These are phyloP conservation scores for Pipistrellus nathusii DNA, from an alignment of 2,797 vertebrate genomes.

Conservation along the genomic window DNA sequence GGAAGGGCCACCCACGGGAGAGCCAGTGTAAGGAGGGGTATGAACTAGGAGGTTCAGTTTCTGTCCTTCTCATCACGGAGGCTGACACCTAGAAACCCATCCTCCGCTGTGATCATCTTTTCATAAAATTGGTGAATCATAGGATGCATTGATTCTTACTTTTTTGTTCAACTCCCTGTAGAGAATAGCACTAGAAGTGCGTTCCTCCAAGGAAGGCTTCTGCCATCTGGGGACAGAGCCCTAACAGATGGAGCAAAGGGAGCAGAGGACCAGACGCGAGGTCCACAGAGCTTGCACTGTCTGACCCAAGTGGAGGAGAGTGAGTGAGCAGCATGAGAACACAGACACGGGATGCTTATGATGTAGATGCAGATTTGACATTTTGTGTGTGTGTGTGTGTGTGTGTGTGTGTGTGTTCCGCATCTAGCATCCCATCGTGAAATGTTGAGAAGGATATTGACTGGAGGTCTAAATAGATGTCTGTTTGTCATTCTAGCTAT, in stretches of 20 bases:
- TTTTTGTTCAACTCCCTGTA: not conserved
- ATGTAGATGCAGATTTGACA: constrained; percentile 66
- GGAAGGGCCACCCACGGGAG: not conserved
- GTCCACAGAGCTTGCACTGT: constrained; percentile 32
- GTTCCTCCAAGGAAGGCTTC: not conserved
- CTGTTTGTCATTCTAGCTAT: not conserved
- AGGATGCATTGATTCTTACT: not conserved
- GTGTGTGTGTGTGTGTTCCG: not conserved
- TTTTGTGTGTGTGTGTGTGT: not conserved
- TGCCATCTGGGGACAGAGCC: not conserved
- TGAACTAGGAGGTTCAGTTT: not conserved
- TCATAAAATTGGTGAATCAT: not conserved
- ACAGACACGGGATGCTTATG: constrained; percentile 60
- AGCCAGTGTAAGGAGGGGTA: not conserved
- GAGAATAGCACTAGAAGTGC: not conserved
- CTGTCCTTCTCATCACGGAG: not conserved
- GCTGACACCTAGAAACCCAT: not conserved
- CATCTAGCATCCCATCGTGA: constrained; percentile 21
- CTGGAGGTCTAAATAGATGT: not conserved
- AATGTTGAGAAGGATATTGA: constrained; percentile 38
- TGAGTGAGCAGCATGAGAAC: constrained; percentile 66
- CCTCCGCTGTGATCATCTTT: not conserved
- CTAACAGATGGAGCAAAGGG: not conserved
- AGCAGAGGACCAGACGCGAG: not conserved
- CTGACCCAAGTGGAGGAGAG: constrained; percentile 66